Evolutionary conservation across 2,888 invertebrate genomes (phyloP).

Genomic region (Gymnocheta viridis): DNA sequence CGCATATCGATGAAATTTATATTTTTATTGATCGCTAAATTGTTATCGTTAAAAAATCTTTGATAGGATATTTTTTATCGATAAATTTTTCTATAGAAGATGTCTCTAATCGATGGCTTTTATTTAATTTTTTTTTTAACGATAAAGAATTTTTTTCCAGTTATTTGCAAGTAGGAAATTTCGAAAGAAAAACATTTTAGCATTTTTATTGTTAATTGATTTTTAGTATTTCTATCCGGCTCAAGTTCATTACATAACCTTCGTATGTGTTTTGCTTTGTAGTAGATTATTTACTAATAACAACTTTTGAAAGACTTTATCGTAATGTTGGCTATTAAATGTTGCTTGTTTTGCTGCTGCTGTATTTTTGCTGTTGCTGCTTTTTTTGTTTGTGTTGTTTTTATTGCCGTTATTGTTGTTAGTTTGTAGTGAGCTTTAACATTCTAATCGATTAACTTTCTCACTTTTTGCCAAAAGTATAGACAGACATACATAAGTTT

Average conservation of each 20-base stretch:
- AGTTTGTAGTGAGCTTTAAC: slow-evolving; percentile 52
- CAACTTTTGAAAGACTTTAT: slow-evolving; percentile 44
- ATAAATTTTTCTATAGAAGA: too few relatives aligned
- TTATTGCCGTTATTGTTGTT: slow-evolving; percentile 52
- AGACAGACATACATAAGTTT: not conserved
- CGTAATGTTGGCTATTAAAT: slow-evolving; percentile 58
- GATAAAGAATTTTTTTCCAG: too few relatives aligned
- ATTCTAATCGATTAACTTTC: slow-evolving; percentile 68
- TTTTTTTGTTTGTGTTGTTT: slow-evolving; percentile 19
- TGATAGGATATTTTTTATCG: too few relatives aligned
- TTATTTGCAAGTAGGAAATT: too few relatives aligned
- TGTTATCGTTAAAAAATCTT: too few relatives aligned
- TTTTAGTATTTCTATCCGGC: not conserved
- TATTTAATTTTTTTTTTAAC: too few relatives aligned
- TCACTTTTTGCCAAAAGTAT: slow-evolving; percentile 45
- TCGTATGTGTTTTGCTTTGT: slow-evolving; percentile 15
- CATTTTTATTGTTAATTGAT: too few relatives aligned
- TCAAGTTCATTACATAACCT: not conserved
- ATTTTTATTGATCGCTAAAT: too few relatives aligned
- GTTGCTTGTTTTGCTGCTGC: slow-evolving; percentile 48
- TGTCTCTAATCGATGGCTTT: too few relatives aligned
- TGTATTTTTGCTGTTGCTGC: slow-evolving; percentile 26
- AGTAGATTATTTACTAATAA: slow-evolving; percentile 50
- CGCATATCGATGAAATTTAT: too few relatives aligned
- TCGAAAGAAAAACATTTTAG: too few relatives aligned